Base-by-base conservation (phyloP, 2,113 vertebrate species). In the Pelvicachromis taeniatus region DNA sequence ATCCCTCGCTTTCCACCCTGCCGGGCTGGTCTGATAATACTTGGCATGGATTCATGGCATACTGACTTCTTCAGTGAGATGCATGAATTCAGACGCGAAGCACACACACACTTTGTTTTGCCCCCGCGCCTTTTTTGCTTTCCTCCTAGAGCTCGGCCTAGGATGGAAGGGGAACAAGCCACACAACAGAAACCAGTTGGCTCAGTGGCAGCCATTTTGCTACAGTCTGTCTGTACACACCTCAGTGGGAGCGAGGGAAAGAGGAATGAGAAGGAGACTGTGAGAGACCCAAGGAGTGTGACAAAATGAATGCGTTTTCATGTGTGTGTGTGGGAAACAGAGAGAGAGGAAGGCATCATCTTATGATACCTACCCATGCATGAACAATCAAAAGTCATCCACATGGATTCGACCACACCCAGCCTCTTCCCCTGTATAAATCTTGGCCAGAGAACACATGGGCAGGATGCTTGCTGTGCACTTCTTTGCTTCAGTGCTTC, bases 151-250 rank as follows among this genome's bases (percentile, higher is more conserved):
- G 21, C 78, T 77, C 53, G 70, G 77, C 73, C 73, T 78, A 42
- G 77, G 81, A 87, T 53, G 17, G 14, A 52, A 8, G 61, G 79
- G 78, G 80, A 23, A 40, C 54, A 58, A 84, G 85, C 73, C 42
- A 70, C 87, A 84, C 45, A 75, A 82, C 87, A 84, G 68, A 80
- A 84, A 89, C 81, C 89, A 86, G 82, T 75, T 85, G 89, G 87
- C 84, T 90, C 90, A 81, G 84, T 83, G 80, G 94, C 92, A 85
- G 93, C 93, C 95, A 95, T 95, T 95, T 95, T 93, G 89, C 93
- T 93, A 91, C 89, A 91, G 85, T 89, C 86, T 92, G 89, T 93
- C 90, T 92, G 90, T 88, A 89, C 88, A 92, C 86, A 87, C 89
- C 80, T 80, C 80, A 85, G 82, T 80, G 81, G 59, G 81, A 84